Evolutionary conservation across 2,888 invertebrate genomes (phyloP), one percentile per base, ranked within the genome.

Genomic region (Rotaria socialis): DNA sequence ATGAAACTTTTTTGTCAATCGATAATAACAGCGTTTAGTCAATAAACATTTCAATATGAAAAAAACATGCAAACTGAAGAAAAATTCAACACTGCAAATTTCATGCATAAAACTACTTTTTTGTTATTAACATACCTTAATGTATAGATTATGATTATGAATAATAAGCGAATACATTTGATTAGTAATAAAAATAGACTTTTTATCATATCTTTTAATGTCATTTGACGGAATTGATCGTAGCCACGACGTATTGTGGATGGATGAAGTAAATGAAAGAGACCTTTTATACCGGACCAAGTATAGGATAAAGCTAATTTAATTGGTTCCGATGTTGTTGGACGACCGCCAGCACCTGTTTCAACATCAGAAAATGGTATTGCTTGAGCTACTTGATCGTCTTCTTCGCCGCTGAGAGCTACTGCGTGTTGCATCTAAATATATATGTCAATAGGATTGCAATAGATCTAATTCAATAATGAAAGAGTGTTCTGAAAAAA

Each of bases 391-490:
- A 47, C 22, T 24, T 24, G 80, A 80, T 80, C 80, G n/a, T 80
- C 80, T 80, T 80, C 80, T 80, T 80, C 80, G 6, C 80, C 80
- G 47, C 80, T 80, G 4, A 80, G 43, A 10, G 80, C 43, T 0
- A 47, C 43, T 10, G 80, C 80, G 47, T 80, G 80, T 80, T 80
- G 80, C 80, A 91, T 92, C 80, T 80, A 47, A 24, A 80, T 47
- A 80, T 0, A 35, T 35, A 35, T 35, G 35, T 35, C 35, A 35
- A 35, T 35, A 35, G 35, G 35, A 35, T 35, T 35, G 35, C 35
- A 35, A 35, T 35, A 35, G 35, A 35, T 35, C 35, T 35, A 35
- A 35, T 35, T 35, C 35, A 35, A 35, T 35, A 35, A 35, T 35
- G 1, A 35, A 35, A 35, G 2, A 35, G 2, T 35, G 35, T 35